Conservation (phyloP, 2,888 invertebrate species). For the Scaptomyza reducta region DNA sequence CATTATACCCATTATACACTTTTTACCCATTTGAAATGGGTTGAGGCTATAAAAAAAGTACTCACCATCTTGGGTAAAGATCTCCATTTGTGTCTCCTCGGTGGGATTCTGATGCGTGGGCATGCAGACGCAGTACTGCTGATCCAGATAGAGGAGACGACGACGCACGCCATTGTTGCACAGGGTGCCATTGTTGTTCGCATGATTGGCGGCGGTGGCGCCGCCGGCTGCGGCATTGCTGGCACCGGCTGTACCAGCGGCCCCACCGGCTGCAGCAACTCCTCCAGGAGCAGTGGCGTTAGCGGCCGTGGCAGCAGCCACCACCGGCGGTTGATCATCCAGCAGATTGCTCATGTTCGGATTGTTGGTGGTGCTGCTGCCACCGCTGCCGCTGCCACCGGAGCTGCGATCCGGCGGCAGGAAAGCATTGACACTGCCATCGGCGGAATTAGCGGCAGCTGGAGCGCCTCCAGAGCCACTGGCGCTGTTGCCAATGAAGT, state of each 20-base stretch:
- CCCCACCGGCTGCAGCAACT: slow-evolving; percentile 1
- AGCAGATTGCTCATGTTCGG: slow-evolving; percentile 59
- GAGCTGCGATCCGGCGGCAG: slow-evolving; percentile 54
- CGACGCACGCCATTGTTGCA: slow-evolving; percentile 67
- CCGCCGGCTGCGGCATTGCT: background rate
- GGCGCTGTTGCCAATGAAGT: slow-evolving; percentile 38
- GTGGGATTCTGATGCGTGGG: slow-evolving; percentile 85
- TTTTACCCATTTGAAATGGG: too few relatives aligned
- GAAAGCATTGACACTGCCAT: slow-evolving; percentile 50
- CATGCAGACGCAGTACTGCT: slow-evolving; percentile 83
- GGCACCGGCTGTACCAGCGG: slow-evolving; percentile 3
- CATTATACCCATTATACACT: too few relatives aligned
- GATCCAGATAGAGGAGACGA: slow-evolving; percentile 77
- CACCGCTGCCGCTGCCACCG: slow-evolving; percentile 26
- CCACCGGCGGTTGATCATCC: slow-evolving; percentile 55
- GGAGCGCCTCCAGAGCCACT: background rate
- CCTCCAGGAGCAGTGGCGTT: background rate
- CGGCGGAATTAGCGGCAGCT: slow-evolving; percentile 18
- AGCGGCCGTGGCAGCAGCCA: slow-evolving; percentile 10
- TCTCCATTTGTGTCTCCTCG: slow-evolving; percentile 87
- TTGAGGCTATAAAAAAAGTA: too few relatives aligned
- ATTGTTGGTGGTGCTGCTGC: slow-evolving; percentile 23
- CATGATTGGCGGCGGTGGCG: slow-evolving; percentile 32
- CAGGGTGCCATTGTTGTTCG: slow-evolving; percentile 42
- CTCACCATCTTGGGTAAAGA: slow-evolving; percentile 88